phyloP scores from a whole-genome alignment of 2,888 invertebrate genomes.

The Tryphoninae sp. region DNA sequence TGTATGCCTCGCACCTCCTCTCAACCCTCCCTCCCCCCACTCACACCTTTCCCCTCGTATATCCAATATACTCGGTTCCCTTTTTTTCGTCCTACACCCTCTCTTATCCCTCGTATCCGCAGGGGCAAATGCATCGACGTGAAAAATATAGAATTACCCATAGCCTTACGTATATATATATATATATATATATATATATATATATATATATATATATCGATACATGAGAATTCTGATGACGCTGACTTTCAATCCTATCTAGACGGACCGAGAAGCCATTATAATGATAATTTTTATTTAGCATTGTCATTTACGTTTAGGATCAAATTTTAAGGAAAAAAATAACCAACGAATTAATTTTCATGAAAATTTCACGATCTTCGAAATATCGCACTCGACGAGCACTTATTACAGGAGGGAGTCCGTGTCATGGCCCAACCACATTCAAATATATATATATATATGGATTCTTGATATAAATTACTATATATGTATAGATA shows the following conservation, averaged over 20 bases:
- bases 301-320: neutral
- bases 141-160: constrained; percentile 72
- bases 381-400: neutral
- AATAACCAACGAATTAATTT: neutral
- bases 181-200: constrained; percentile 18
- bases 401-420: constrained; percentile 16
- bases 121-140: constrained; percentile 77
- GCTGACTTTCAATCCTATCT: constrained; percentile 29
- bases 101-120: constrained; percentile 69
- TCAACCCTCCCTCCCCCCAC: constrained; percentile 66
- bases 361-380: neutral
- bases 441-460: neutral
- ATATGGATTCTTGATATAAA: neutral
- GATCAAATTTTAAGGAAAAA: neutral
- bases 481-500: constrained; percentile 10
- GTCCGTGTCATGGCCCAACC: constrained; percentile 10
- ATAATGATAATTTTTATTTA: neutral
- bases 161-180: neutral
- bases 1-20: constrained; percentile 43
- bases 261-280: constrained; percentile 17
- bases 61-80: constrained; percentile 55
- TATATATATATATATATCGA: constrained; percentile 16
- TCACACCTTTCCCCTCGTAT: constrained; percentile 61
- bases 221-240: constrained; percentile 44
- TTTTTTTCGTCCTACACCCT: constrained; percentile 43